Percentiles rank a stretch among this genome's conserved stretches.
Evolutionary conservation across 2,113 vertebrate species (phyloP).

Genomic region (Dryoscopus gambensis): DNA sequence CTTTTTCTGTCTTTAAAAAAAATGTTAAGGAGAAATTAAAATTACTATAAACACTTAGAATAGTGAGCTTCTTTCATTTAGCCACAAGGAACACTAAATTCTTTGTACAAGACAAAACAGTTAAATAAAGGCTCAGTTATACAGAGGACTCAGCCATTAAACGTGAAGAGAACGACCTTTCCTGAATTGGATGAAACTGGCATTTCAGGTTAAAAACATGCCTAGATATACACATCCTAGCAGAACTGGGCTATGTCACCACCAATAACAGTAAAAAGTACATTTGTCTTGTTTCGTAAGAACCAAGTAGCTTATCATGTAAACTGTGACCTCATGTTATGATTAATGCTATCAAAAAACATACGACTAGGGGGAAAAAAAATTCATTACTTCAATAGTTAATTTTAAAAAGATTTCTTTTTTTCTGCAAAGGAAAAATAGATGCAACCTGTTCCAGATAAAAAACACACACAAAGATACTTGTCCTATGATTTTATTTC

Average conservation of each 20-base stretch:
- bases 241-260: not conserved
- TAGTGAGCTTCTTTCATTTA: not conserved
- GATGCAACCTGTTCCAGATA: not conserved
- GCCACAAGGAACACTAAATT: not conserved
- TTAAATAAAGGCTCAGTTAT: not conserved
- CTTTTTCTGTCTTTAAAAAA: not conserved
- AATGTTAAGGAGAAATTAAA: not conserved
- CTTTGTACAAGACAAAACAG: not conserved
- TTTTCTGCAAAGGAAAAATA: not conserved
- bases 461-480: not conserved
- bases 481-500: not conserved
- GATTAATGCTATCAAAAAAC: not conserved
- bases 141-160: not conserved
- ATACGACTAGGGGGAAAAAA: accelerated
- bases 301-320: not conserved
- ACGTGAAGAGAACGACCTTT: not conserved
- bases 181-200: not conserved
- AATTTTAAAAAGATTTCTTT: not conserved
- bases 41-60: not conserved
- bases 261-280: not conserved
- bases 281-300: not conserved
- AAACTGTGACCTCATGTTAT: not conserved
- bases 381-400: not conserved
- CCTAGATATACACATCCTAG: not conserved
- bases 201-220: not conserved